Evolutionary conservation across 2,797 vertebrate genomes (phyloP).

Genomic region (Poeciliopsis infans): DNA sequence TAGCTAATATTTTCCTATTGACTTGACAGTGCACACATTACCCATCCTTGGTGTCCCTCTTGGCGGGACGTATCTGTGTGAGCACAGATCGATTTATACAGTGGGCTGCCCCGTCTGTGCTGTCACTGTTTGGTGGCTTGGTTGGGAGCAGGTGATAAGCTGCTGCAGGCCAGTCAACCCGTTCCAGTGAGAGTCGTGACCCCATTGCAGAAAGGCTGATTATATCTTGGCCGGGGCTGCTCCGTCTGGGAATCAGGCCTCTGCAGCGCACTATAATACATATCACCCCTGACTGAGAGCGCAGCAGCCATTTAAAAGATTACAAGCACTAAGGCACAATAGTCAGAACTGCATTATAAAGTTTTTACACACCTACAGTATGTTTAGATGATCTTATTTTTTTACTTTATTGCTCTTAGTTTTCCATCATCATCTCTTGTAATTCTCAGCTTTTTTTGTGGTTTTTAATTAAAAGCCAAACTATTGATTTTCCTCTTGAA

Average conservation of each 20-base stretch:
- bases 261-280: constrained; percentile 42
- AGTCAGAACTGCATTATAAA: background rate
- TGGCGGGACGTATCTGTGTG: constrained; percentile 58
- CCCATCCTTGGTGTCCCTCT: constrained; percentile 62
- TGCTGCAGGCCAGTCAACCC: constrained; percentile 56
- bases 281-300: constrained; percentile 49
- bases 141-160: constrained; percentile 67
- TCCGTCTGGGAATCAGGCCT: constrained; percentile 52
- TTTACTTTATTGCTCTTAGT: background rate
- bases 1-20: constrained; percentile 77
- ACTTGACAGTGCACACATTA: constrained; percentile 72
- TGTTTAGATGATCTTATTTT: background rate
- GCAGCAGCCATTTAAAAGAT: constrained; percentile 26
- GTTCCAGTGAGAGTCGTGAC: constrained; percentile 70
- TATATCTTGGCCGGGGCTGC: constrained; percentile 54
- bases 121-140: constrained; percentile 47
- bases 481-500: background rate
- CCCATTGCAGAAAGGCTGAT: constrained; percentile 70
- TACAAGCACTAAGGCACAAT: constrained; percentile 33
- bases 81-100: constrained; percentile 74
- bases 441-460: background rate
- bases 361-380: background rate
- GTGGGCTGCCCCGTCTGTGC: constrained; percentile 44
- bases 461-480: background rate
- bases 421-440: background rate